phyloP scores from a whole-genome alignment of 2,113 vertebrate species.

The Felis chaus region DNA sequence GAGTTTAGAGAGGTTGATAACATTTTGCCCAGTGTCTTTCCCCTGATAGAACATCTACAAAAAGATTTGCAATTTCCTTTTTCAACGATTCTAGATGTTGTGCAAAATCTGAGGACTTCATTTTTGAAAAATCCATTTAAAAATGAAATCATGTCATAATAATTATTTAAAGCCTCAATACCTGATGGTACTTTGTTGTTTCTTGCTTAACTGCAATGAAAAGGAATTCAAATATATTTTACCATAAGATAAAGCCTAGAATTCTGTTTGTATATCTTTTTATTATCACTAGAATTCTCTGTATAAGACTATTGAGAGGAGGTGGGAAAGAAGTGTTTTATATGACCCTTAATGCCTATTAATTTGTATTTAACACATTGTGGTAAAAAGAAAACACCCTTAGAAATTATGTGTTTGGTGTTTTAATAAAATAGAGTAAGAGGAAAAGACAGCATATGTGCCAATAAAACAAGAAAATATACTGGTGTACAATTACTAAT shows the following conservation, averaged over 20 bases:
- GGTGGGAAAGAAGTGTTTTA: background rate
- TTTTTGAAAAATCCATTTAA: background rate
- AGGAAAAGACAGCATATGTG: background rate
- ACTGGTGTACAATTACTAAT: background rate
- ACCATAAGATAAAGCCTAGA: background rate
- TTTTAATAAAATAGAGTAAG: background rate
- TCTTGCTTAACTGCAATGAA: conserved; percentile 29
- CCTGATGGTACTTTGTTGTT: background rate
- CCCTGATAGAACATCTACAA: background rate
- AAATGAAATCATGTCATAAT: background rate
- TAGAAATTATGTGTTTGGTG: background rate
- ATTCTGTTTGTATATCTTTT: background rate
- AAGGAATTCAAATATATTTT: background rate
- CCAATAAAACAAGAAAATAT: background rate
- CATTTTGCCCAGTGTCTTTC: background rate
- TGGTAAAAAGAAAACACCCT: background rate
- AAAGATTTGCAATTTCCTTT: background rate
- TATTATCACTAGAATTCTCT: background rate
- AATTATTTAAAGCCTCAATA: background rate
- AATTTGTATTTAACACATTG: background rate
- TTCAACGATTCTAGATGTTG: background rate
- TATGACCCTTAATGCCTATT: background rate
- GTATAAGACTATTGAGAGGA: background rate
- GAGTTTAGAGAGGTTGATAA: background rate
- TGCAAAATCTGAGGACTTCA: background rate